These are phyloP conservation scores for Cyanocitta stelleri DNA, from an alignment of 2,113 vertebrate species.

Conservation along the genomic window DNA sequence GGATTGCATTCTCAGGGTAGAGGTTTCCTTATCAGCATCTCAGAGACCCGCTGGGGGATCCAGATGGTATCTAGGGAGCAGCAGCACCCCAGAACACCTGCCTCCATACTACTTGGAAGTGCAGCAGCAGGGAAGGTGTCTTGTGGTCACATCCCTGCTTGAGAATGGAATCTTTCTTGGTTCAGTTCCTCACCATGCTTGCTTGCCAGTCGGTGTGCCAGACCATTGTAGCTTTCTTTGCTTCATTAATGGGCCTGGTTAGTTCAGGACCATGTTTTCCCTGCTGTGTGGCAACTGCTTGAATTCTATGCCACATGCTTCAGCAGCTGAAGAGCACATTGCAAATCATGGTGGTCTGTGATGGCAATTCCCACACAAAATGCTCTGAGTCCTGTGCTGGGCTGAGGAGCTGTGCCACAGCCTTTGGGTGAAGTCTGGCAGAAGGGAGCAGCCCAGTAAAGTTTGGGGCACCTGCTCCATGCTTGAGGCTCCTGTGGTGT, in stretches of 20 bases:
- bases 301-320: not conserved
- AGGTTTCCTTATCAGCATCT: not conserved
- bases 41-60: rapidly evolving
- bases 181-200: not conserved
- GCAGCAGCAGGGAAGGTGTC: not conserved
- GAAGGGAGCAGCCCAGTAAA: not conserved
- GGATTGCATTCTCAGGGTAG: rapidly evolving
- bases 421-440: not conserved
- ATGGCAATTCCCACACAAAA: not conserved
- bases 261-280: not conserved
- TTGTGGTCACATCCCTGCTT: not conserved
- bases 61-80: not conserved
- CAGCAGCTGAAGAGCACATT: not conserved
- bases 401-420: not conserved
- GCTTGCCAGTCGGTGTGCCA: not conserved
- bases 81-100: not conserved
- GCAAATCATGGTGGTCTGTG: not conserved
- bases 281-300: not conserved
- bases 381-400: not conserved
- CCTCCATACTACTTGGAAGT: not conserved
- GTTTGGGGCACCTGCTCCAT: not conserved
- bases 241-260: not conserved
- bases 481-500: not conserved
- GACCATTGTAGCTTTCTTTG: not conserved
- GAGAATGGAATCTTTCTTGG: not conserved